These are phyloP conservation scores for Pterocles orientalis DNA, from an alignment of 2,113 vertebrate genomes.

Conservation along the genomic window DNA sequence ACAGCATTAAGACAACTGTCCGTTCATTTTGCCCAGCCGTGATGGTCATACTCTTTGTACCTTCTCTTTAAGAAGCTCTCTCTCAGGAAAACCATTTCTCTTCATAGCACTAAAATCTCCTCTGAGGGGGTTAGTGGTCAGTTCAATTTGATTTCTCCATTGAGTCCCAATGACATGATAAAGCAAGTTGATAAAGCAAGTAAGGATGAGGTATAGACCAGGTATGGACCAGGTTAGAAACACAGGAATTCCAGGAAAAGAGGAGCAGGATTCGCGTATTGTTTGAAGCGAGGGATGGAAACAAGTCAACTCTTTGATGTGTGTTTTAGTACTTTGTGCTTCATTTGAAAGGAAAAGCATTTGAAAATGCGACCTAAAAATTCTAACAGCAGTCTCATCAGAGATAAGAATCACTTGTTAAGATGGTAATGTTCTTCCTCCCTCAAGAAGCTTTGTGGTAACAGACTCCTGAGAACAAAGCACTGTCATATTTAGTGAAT, in stretches of 20 bases:
- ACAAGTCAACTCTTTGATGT: not conserved
- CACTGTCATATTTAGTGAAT: not conserved
- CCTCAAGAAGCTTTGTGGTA: not conserved
- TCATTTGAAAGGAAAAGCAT: not conserved
- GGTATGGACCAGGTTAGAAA: not conserved
- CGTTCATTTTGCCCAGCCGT: not conserved
- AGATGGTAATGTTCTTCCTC: slow-evolving; percentile 23
- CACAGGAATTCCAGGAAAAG: not conserved
- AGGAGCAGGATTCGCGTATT: not conserved
- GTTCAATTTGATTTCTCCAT: not conserved
- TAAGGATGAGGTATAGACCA: not conserved
- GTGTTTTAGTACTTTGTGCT: not conserved
- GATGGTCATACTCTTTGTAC: not conserved
- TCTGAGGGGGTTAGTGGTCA: not conserved
- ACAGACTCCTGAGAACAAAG: slow-evolving; percentile 14
- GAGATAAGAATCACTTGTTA: slow-evolving; percentile 10
- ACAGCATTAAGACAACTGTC: not conserved
- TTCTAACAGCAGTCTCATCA: not conserved
- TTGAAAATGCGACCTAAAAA: slow-evolving; percentile 11
- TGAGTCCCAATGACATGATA: not conserved
- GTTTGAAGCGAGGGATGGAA: not conserved
- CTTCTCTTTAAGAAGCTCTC: not conserved
- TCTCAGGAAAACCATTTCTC: not conserved
- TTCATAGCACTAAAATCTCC: not conserved
- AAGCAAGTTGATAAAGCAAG: not conserved